Conservation (phyloP, 2,797 vertebrate genomes). For the Micrastur ruficollis region DNA sequence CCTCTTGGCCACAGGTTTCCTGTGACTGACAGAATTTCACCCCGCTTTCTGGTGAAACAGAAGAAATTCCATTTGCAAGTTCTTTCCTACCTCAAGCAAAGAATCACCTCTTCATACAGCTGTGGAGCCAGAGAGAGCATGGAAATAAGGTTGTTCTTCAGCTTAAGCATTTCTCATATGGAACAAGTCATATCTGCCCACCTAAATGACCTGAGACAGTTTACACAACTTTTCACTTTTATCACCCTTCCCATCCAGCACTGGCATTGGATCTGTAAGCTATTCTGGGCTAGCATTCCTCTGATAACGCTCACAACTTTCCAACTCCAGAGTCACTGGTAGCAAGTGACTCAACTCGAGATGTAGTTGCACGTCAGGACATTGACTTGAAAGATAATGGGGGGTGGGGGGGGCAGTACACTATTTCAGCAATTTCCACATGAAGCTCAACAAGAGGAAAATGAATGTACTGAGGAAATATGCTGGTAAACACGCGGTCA, state of each 20-base stretch:
- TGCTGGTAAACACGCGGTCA: background rate
- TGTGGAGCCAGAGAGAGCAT: background rate
- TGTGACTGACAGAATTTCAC: background rate
- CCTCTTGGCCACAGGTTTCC: background rate
- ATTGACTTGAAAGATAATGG: background rate
- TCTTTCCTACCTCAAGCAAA: background rate
- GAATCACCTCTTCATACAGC: background rate
- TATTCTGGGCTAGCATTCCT: background rate
- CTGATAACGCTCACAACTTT: background rate
- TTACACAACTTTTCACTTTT: background rate
- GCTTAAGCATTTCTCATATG: rapidly evolving
- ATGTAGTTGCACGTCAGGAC: background rate
- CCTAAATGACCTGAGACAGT: background rate
- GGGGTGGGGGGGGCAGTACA: background rate
- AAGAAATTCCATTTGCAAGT: background rate
- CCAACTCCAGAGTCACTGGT: background rate
- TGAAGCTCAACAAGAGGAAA: background rate
- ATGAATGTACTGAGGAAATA: background rate
- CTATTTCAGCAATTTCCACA: background rate
- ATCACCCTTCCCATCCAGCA: background rate
- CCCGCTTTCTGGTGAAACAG: background rate
- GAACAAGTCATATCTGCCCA: background rate
- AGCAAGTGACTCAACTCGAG: background rate
- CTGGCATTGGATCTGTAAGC: background rate
- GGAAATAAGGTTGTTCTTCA: background rate